Base-by-base conservation (phyloP, 2,113 vertebrate genomes). In the Hydrolagus affinis region DNA sequence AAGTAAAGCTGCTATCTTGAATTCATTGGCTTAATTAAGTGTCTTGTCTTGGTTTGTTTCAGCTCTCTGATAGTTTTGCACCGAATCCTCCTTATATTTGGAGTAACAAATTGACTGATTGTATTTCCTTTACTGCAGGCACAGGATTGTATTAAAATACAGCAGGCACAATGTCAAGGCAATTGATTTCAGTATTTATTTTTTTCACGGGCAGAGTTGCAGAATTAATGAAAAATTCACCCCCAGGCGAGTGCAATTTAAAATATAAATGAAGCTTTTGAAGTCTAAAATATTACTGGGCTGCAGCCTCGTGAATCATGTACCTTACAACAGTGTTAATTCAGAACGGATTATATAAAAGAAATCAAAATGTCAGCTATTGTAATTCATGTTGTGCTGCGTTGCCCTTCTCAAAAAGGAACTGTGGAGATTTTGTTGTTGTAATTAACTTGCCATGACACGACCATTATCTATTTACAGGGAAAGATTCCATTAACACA, bases 191-290 rank as follows among this genome's bases (percentile, higher is more conserved):
- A 66, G 59, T 80, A 30, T 62, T 80, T 28, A 80, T 8, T 30
- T 64, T 44, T 80, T 10, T 19, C 28, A 32, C 2, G 19, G 60
- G 60, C 62, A 2, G 28, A 62, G 23, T 83, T 83, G 62, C 32
- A 66, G 28, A 83, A 83, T 83, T 83, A 83, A 30, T 83, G 78
- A 60, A 83, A 83, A 83, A 32, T 68, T 83, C 78, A 83, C 62
- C 60, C 59, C 66, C 14, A 4, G 62, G 62, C 15, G 32, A 66
- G 25, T 32, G 17, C 17, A 32, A 83, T 83, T 83, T 66, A 83
- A 83, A 83, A 30, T 66, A 32, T 23, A 83, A 23, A 83, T 83
- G 62, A 78, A 62, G 62, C 14, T 83, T 75, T 83, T 83, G 60
- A 66, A 64, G 23, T 3, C 25, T 28, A 21, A 30, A 30, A 66